Evolutionary conservation across 2,797 vertebrate genomes (phyloP).

Genomic region (Pterois miles): DNA sequence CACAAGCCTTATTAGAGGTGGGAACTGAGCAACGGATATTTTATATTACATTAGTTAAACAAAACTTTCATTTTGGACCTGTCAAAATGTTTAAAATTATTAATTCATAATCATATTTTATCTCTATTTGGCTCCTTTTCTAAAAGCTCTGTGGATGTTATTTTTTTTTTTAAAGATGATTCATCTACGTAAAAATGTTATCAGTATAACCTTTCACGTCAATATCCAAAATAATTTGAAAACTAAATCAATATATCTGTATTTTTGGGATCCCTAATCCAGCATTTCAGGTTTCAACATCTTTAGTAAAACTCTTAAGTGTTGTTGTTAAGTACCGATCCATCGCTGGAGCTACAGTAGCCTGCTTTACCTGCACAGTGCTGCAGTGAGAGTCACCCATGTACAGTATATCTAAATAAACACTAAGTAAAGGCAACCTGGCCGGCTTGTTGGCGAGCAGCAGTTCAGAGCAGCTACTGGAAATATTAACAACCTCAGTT

Average conservation of each 20-base stretch:
- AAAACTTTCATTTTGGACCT: no score
- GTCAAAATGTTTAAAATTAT: no score
- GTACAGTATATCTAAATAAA: conserved; percentile 36
- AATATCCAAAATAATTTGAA: conserved; percentile 1
- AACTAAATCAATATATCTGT: conserved; percentile 13
- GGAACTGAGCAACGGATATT: no score
- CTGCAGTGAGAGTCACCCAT: conserved; percentile 42
- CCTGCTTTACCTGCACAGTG: conserved; percentile 47
- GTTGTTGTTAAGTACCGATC: conserved; percentile 21
- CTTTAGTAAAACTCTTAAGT: background rate
- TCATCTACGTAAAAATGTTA: no score
- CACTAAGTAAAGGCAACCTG: conserved; percentile 65
- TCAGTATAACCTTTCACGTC: background rate
- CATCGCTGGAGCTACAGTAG: conserved; percentile 59
- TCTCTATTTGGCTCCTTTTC: no score
- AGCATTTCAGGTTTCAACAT: background rate
- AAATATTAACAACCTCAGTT: conserved; percentile 34
- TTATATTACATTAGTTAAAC: no score
- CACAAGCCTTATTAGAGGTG: no score
- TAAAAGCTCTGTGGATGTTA: no score
- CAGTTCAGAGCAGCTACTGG: conserved; percentile 62
- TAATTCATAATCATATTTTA: no score
- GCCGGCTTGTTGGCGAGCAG: conserved; percentile 57
- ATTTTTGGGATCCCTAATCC: conserved; percentile 7
- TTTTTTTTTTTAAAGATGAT: no score